A percentile compares a stretch with the other conserved stretches of the same genome.
Conservation (phyloP, 2,888 invertebrate species). For the Rhamphomyia laevipes region DNA sequence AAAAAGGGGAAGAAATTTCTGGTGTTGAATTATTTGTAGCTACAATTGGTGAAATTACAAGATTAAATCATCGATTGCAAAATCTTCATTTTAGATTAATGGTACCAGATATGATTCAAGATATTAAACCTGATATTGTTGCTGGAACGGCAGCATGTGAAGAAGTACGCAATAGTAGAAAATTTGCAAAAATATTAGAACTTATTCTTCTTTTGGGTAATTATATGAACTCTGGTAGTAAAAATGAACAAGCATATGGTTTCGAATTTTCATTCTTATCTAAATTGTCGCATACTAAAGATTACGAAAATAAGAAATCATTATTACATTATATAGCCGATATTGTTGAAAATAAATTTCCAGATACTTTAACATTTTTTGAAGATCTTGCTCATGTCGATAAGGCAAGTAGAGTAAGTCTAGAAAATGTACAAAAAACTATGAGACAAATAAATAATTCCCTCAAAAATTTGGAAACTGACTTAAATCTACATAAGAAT, state of each 20-base stretch:
- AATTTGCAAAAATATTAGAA: conserved; percentile 83
- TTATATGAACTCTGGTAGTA: conserved; percentile 92
- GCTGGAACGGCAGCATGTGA: conserved; percentile 93
- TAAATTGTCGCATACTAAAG: conserved; percentile 85
- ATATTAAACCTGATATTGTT: conserved; percentile 63
- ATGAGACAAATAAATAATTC: conserved; percentile 78
- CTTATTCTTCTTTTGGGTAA: conserved; percentile 85
- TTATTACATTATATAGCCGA: conserved; percentile 85
- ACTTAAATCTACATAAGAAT: conserved; percentile 71
- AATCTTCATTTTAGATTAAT: conserved; percentile 83
- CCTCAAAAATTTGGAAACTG: conserved; percentile 79
- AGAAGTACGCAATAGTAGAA: conserved; percentile 77
- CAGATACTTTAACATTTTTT: conserved; percentile 68
- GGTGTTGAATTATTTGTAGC: conserved; percentile 94
- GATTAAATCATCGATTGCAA: conserved; percentile 72
- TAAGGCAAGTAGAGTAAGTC: conserved; percentile 73
- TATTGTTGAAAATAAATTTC: conserved; percentile 76
- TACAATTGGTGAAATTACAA: conserved; percentile 78
- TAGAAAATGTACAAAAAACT: conserved; percentile 69
- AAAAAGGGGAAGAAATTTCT: conserved; percentile 62
- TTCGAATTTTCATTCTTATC: conserved; percentile 94
- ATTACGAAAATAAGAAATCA: conserved; percentile 83
- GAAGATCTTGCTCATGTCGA: conserved; percentile 88
- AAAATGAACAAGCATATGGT: conserved; percentile 86
- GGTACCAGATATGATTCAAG: conserved; percentile 66